phyloP scores from a whole-genome alignment of 2,113 vertebrate genomes.

The mouse (Mus musculus) region DNA sequence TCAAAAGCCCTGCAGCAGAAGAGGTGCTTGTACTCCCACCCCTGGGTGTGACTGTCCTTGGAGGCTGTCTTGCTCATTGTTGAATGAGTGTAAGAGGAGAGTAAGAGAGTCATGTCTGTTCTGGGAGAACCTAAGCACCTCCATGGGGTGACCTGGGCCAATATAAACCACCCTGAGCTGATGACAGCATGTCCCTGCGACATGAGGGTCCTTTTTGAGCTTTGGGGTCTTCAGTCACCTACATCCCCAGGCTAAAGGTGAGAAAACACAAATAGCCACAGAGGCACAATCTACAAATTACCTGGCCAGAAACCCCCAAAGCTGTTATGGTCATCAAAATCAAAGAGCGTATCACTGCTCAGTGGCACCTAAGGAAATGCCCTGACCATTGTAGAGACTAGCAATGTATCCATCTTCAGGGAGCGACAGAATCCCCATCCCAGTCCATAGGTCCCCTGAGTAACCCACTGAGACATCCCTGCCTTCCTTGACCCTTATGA shows the following conservation, averaged over 20 bases:
- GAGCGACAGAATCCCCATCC: not conserved
- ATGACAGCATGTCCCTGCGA: not conserved
- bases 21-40: too few species aligned
- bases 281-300: not conserved
- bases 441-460: not conserved
- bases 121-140: accelerated
- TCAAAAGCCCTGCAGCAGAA: accelerated
- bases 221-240: not conserved
- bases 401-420: not conserved
- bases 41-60: accelerated
- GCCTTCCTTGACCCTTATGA: not conserved
- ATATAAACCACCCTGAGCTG: not conserved
- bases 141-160: too few species aligned
- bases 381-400: not conserved
- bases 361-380: not conserved
- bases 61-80: not conserved
- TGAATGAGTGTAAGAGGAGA: accelerated
- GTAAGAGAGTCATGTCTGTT: not conserved
- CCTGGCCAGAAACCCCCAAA: accelerated
- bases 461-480: not conserved
- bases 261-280: not conserved
- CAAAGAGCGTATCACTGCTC: accelerated
- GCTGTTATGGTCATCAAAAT: not conserved
- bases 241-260: accelerated
- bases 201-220: not conserved